Evolutionary conservation across 2,888 invertebrate species (phyloP).

Genomic region (Petrophora chlorosata): DNA sequence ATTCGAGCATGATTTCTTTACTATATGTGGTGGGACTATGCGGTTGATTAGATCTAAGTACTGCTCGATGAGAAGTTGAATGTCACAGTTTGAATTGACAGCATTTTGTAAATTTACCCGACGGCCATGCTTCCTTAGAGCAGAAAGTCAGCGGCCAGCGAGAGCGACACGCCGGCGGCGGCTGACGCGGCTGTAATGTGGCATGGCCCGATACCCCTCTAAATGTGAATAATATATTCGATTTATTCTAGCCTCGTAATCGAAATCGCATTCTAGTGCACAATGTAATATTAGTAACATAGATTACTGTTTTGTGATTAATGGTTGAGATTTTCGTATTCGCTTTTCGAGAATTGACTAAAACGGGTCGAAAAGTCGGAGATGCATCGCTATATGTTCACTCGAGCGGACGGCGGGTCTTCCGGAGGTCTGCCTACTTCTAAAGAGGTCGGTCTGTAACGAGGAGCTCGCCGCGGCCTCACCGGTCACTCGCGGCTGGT

Average conservation of each 20-base stretch:
- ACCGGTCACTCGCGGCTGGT: constrained; percentile 10
- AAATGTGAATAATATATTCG: constrained; percentile 58
- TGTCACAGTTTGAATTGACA: constrained; percentile 62
- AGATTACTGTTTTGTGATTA: constrained; percentile 55
- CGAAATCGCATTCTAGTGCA: constrained; percentile 60
- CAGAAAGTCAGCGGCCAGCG: constrained; percentile 42
- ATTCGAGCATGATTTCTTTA: constrained; percentile 77
- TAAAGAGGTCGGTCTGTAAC: constrained; percentile 11
- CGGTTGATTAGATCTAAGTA: constrained; percentile 64
- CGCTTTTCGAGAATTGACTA: constrained; percentile 35
- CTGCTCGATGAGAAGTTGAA: constrained; percentile 66
- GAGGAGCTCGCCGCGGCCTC: constrained; percentile 7
- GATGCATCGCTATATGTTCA: constrained; percentile 9
- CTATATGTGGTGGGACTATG: constrained; percentile 71
- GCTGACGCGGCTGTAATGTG: constrained; percentile 54
- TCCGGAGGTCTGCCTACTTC: constrained; percentile 8
- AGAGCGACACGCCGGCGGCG: too few relatives aligned
- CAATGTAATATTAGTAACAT: constrained; percentile 52
- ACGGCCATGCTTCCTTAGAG: constrained; percentile 70
- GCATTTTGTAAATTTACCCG: constrained; percentile 58
- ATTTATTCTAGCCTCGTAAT: constrained; percentile 49
- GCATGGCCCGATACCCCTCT: constrained; percentile 61
- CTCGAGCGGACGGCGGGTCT: constrained; percentile 17
- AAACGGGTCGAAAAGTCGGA: constrained; percentile 20
- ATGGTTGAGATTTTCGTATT: constrained; percentile 47